Evolutionary conservation across 2,888 invertebrate genomes (phyloP).

Genomic region (Torymus aiolomorphi): DNA sequence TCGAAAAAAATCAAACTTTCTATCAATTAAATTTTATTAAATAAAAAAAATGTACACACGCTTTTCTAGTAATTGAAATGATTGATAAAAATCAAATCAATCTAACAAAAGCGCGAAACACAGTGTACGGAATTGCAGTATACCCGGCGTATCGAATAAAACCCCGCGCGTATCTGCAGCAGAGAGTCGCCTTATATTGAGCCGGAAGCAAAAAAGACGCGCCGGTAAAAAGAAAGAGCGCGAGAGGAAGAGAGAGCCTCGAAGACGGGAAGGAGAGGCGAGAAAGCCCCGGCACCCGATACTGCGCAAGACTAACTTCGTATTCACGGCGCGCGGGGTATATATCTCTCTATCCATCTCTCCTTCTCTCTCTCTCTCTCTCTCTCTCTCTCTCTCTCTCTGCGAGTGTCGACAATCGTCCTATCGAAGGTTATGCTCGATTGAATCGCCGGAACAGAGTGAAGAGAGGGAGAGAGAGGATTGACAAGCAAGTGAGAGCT

Average conservation of each 20-base stretch:
- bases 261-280: background rate
- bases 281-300: constrained; percentile 28
- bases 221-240: constrained; percentile 2
- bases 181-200: background rate
- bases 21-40: too few species aligned
- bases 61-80: too few species aligned
- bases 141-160: constrained; percentile 19
- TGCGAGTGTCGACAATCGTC: constrained; percentile 58
- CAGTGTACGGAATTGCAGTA: too few species aligned
- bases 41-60: too few species aligned
- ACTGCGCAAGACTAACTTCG: constrained; percentile 59
- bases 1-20: too few species aligned
- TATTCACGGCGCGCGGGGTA: constrained; percentile 56
- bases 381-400: background rate
- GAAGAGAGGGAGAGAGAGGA: background rate
- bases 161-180: constrained; percentile 1
- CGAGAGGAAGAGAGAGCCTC: background rate
- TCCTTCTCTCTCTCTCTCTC: background rate
- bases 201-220: background rate
- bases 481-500: constrained; percentile 28
- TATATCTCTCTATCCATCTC: background rate
- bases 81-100: too few species aligned
- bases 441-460: constrained; percentile 43
- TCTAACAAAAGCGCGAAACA: too few species aligned
- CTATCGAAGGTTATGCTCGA: constrained; percentile 59